Conservation (phyloP, 2,797 vertebrate genomes). For the Leuciscus waleckii region DNA sequence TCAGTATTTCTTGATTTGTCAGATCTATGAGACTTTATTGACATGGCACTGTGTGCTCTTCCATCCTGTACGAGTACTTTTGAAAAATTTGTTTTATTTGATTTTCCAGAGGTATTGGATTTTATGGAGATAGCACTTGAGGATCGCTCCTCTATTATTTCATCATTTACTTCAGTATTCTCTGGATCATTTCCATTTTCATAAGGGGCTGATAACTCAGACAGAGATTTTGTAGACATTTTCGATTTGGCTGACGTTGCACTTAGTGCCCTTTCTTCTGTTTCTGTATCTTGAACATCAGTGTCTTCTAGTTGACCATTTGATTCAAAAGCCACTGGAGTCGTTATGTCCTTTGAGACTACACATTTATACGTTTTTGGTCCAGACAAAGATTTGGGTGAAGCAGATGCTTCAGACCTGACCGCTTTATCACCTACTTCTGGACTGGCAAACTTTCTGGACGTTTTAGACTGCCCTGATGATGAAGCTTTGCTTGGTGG, state of each 20-base stretch:
- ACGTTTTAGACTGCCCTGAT: conserved; percentile 64
- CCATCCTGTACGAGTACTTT: conserved; percentile 41
- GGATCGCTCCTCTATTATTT: conserved; percentile 62
- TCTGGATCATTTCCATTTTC: conserved; percentile 6
- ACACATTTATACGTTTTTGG: conserved; percentile 60
- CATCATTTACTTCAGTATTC: conserved; percentile 43
- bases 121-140: conserved; percentile 73
- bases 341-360: neutral
- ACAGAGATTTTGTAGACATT: conserved; percentile 18
- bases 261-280: conserved; percentile 21
- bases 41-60: conserved; percentile 46
- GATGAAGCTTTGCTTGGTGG: conserved; percentile 61
- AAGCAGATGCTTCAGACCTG: conserved; percentile 18
- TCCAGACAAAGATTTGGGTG: conserved; percentile 49
- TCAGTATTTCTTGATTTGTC: conserved; percentile 1
- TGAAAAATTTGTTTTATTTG: conserved; percentile 56
- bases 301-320: conserved; percentile 27
- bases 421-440: conserved; percentile 51
- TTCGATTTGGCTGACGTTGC: conserved; percentile 40
- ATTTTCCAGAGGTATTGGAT: conserved; percentile 66
- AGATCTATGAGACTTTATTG: neutral
- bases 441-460: conserved; percentile 26
- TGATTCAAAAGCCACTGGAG: conserved; percentile 29
- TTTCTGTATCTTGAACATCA: conserved; percentile 47
- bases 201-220: neutral